Percentiles rank a stretch among this genome's conserved stretches.
These are phyloP conservation scores for Gobiocypris rarus DNA, from an alignment of 2,113 vertebrate genomes.

Conservation along the genomic window DNA sequence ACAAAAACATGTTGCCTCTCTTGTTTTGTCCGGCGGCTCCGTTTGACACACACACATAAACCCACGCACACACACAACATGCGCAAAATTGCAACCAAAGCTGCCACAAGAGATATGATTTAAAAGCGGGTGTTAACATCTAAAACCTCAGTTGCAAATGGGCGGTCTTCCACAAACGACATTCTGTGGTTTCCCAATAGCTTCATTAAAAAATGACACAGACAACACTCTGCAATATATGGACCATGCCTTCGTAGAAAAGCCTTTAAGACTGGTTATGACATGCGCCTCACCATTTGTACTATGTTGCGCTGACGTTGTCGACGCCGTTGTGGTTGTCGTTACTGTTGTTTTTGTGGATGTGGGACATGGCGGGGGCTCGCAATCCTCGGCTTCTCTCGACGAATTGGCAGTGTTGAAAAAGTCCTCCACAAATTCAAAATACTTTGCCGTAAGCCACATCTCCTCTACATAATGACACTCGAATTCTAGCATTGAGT, in stretches of 20 bases:
- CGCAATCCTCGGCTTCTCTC: constrained; percentile 66
- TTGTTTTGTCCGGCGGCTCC: constrained; percentile 67
- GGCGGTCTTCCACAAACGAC: constrained; percentile 20
- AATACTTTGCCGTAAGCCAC: constrained; percentile 74
- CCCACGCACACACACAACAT: background rate
- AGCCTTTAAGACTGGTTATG: background rate
- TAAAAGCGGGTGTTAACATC: constrained; percentile 58
- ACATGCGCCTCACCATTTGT: constrained; percentile 55
- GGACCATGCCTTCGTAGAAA: background rate
- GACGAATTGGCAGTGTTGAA: constrained; percentile 67
- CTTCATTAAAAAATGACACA: background rate
- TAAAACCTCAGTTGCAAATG: constrained; percentile 29
- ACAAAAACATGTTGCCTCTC: constrained; percentile 54
- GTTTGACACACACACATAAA: constrained; percentile 55
- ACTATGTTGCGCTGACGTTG: constrained; percentile 15
- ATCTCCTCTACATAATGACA: constrained; percentile 75
- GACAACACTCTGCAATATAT: background rate
- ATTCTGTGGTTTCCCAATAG: constrained; percentile 16
- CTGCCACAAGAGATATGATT: constrained; percentile 67
- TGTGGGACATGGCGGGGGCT: constrained; percentile 72
- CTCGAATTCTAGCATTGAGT: constrained; percentile 72
- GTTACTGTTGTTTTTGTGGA: constrained; percentile 50
- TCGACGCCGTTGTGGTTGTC: constrained; percentile 24
- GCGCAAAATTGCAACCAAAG: constrained; percentile 61
- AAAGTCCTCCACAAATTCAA: constrained; percentile 76